Base-by-base conservation (phyloP, 2,888 invertebrate species). In the Pecten maximus region DNA sequence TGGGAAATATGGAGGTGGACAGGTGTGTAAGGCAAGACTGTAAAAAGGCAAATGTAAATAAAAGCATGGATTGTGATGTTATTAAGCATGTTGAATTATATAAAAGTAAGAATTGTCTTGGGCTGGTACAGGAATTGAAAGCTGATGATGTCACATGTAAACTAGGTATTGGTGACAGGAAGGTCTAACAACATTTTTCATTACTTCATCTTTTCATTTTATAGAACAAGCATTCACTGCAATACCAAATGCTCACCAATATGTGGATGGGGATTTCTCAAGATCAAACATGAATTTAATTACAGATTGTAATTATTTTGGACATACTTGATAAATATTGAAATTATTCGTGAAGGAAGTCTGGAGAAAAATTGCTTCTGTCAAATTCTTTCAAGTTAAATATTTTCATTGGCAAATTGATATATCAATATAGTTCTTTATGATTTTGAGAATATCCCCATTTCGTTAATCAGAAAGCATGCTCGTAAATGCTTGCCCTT, bases 201-300 rank as follows among this genome's bases (percentile, higher is more conserved):
- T 28, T n/a, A 60, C 74, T 35, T 74, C 8, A 44, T 28, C n/a
- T 10, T 74, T 74, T 74, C 0, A 23, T 74, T 35, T 35, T 35
- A 35, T 19, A 74, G 35, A 35, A 28, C 16, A 28, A 28, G 3
- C 12, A 28, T 35, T 74, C 74, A 74, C 74, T 35, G 74, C 74
- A 28, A 74, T 35, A 10, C 74, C 74, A 74, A 74, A 74, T 74
- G 74, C 74, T 74, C 74, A 74, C 74, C 74, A 74, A 74, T 74
- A 8, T 74, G 74, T 74, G 2, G 6, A 74, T 8, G 74, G 74
- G 74, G 23, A 19, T 28, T 8, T 74, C 74, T 74, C 74, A 74
- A 2, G 23, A 28, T 35, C 35, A 74, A 74, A 16, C 28, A 28
- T 28, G 3, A 8, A 35, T 74, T 28, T 74, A 4, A 74, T 74